Conservation (phyloP, 2,888 invertebrate species). For the Pasiphila rectangulata region DNA sequence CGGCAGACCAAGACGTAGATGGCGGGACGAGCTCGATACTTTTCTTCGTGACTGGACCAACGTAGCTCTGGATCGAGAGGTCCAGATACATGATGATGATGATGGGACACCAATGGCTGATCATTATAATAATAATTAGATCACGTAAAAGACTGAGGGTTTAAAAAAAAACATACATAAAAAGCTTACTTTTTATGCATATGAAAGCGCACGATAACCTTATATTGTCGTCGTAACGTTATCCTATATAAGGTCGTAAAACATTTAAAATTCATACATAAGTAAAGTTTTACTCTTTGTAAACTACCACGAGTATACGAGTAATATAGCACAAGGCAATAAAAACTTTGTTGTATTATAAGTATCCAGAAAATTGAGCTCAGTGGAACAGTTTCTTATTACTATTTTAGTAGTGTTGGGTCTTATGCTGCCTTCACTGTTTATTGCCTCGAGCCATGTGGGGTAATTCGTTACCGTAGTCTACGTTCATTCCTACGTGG, state of each 20-base stretch:
- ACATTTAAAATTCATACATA: too few species aligned
- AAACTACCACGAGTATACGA: not conserved
- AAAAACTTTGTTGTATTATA: slow-evolving; percentile 16
- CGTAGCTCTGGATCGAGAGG: too few species aligned
- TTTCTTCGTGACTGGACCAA: too few species aligned
- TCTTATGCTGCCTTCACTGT: slow-evolving; percentile 23
- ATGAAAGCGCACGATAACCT: not conserved
- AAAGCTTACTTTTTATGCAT: not conserved
- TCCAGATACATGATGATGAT: too few species aligned
- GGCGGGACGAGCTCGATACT: too few species aligned
- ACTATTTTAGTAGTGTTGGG: slow-evolving; percentile 23
- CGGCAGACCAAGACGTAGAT: too few species aligned
- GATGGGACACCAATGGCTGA: too few species aligned
- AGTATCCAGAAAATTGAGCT: slow-evolving; percentile 16
- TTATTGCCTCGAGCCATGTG: slow-evolving; percentile 21
- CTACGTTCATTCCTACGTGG: slow-evolving; percentile 33
- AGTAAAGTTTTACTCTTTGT: not conserved
- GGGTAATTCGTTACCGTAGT: slow-evolving; percentile 22
- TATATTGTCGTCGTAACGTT: too few species aligned
- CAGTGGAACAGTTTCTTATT: slow-evolving; percentile 16
- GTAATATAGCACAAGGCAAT: slow-evolving; percentile 8
- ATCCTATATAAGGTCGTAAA: slow-evolving; percentile 25
- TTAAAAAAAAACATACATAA: too few species aligned
- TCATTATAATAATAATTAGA: too few species aligned
- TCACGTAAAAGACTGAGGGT: too few species aligned